These are phyloP conservation scores for Sebastes goodei DNA, from an alignment of 2,797 vertebrate genomes.

Conservation along the genomic window DNA sequence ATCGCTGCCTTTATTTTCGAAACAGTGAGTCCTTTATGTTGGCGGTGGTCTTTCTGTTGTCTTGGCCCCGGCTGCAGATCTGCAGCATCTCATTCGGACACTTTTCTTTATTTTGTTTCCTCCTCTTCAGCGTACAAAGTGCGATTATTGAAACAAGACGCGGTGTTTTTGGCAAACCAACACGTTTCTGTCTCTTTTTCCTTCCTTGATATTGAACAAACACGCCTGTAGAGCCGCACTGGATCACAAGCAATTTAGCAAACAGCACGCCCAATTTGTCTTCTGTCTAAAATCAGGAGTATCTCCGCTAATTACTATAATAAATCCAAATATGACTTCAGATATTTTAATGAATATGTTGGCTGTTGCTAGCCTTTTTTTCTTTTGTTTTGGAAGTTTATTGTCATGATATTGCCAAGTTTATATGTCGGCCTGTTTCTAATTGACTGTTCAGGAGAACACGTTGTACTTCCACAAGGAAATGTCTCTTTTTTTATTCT, in stretches of 20 bases:
- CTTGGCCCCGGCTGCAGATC: slow-evolving; percentile 27
- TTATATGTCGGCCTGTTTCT: slow-evolving; percentile 23
- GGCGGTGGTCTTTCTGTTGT: slow-evolving; percentile 21
- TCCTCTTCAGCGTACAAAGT: slow-evolving; percentile 38
- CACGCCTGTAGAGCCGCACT: not conserved
- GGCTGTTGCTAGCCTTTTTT: not conserved
- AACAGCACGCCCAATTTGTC: slow-evolving; percentile 27
- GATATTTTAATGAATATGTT: slow-evolving; percentile 15
- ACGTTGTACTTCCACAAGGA: slow-evolving; percentile 12
- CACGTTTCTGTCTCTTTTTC: slow-evolving; percentile 33
- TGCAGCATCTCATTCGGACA: slow-evolving; percentile 49
- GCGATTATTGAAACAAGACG: slow-evolving; percentile 66
- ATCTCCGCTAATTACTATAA: slow-evolving; percentile 34
- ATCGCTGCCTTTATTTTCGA: not conserved
- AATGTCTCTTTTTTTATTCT: not conserved
- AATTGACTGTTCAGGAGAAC: slow-evolving; percentile 23
- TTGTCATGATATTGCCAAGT: slow-evolving; percentile 6
- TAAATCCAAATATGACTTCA: slow-evolving; percentile 42
- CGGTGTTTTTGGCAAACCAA: slow-evolving; percentile 50
- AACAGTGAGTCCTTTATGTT: slow-evolving; percentile 29
- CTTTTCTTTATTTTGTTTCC: slow-evolving; percentile 42
- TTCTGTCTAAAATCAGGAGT: slow-evolving; percentile 45
- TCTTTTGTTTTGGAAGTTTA: slow-evolving; percentile 6
- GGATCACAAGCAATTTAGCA: slow-evolving; percentile 38
- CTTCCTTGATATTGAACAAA: slow-evolving; percentile 51